These are phyloP conservation scores for Cercocebus atys DNA, from an alignment of 2,113 vertebrate species.

Conservation along the genomic window DNA sequence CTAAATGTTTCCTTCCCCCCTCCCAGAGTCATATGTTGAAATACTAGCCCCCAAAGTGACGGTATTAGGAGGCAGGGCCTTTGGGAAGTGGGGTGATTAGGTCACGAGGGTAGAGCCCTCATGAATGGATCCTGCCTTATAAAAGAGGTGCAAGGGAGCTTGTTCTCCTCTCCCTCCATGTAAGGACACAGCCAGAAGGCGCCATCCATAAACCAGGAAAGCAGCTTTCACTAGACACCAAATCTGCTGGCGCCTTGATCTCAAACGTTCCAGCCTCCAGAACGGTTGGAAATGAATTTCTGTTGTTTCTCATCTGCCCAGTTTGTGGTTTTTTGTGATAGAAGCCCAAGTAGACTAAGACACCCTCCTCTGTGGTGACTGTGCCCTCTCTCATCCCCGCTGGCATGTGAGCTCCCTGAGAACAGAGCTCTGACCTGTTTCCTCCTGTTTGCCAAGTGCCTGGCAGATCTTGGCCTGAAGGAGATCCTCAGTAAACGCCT, in stretches of 20 bases:
- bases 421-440: background rate
- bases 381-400: background rate
- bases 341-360: background rate
- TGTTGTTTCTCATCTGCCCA: background rate
- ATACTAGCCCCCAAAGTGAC: background rate
- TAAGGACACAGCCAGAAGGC: background rate
- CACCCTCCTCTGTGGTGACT: background rate
- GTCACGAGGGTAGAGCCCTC: background rate
- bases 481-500: background rate
- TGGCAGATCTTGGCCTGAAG: background rate
- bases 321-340: background rate
- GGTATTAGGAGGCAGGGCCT: background rate
- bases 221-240: background rate
- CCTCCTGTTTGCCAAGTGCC: background rate
- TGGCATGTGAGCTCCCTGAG: background rate
- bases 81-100: background rate
- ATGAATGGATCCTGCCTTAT: background rate
- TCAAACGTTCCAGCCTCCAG: background rate
- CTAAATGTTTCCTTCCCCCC: background rate
- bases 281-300: background rate
- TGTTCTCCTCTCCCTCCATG: background rate
- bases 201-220: background rate
- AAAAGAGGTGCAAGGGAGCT: background rate
- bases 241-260: background rate
- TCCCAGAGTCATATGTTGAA: background rate